A percentile compares a stretch with the other conserved stretches of the same genome.
Evolutionary conservation across 2,888 invertebrate genomes (phyloP).

Genomic region (Cerastis rubricosa): DNA sequence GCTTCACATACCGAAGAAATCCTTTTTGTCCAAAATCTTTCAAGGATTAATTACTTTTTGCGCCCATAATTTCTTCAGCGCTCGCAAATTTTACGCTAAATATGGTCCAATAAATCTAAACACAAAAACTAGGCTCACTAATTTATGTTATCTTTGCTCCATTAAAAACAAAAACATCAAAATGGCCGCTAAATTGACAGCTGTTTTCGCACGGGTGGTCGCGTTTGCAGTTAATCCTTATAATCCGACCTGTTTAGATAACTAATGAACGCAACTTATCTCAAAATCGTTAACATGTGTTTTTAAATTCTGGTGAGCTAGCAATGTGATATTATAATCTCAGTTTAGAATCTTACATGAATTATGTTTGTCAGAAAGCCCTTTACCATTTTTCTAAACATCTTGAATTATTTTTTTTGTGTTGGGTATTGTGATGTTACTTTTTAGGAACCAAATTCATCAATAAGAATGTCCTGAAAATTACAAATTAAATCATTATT

Average conservation of each 20-base stretch:
- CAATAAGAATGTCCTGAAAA: not conserved
- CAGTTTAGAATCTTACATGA: conserved; percentile 55
- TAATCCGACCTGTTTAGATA: conserved; percentile 83
- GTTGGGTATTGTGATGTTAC: not conserved
- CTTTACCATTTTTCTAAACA: conserved; percentile 18
- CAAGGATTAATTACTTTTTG: not conserved
- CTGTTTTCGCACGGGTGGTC: conserved; percentile 84
- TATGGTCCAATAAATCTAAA: conserved; percentile 40
- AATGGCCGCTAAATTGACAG: conserved; percentile 74
- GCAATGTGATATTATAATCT: conserved; percentile 57
- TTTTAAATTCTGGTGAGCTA: conserved; percentile 53
- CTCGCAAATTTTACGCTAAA: conserved; percentile 47
- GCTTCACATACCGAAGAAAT: not conserved
- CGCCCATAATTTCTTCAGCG: not conserved
- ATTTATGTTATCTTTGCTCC: conserved; percentile 43
- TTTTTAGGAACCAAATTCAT: not conserved
- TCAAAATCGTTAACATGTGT: conserved; percentile 63
- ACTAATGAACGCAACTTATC: conserved; percentile 78
- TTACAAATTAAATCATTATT: too few species aligned
- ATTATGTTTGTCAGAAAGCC: conserved; percentile 32
- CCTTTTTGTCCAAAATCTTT: not conserved
- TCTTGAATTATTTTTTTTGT: not conserved
- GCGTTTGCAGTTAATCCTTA: conserved; percentile 72
- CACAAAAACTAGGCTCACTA: conserved; percentile 38
- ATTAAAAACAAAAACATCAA: conserved; percentile 60